phyloP scores from a whole-genome alignment of 2,888 invertebrate genomes.

The Sepioteuthis lessoniana region DNA sequence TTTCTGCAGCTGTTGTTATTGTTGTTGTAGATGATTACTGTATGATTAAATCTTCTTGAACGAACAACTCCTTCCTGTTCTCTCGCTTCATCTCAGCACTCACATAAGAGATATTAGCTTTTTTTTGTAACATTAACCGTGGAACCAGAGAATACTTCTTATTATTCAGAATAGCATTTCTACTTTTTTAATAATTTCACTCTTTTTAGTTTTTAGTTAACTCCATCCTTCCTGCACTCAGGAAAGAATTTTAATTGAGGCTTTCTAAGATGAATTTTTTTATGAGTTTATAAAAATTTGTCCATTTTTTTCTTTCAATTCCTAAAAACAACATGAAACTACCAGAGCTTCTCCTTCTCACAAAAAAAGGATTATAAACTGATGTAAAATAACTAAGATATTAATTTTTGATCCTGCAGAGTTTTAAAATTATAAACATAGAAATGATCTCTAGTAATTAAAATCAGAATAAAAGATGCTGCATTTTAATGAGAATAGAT shows the following conservation, averaged over 20 bases:
- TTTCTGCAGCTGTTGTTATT: neutral
- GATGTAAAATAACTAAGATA: neutral
- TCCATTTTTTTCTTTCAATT: neutral
- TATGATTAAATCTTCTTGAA: slow-evolving; percentile 33
- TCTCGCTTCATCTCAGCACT: neutral
- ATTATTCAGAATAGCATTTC: neutral
- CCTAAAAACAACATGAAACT: neutral
- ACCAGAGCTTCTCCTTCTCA: neutral
- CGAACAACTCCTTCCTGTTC: slow-evolving; percentile 8
- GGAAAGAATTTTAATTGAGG: neutral
- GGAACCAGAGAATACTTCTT: neutral
- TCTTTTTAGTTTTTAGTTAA: neutral
- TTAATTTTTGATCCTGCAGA: neutral
- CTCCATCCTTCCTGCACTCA: neutral
- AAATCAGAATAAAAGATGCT: neutral
- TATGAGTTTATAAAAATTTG: neutral
- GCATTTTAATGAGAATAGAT: neutral
- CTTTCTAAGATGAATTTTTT: neutral
- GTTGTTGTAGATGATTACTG: neutral
- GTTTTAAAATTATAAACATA: neutral
- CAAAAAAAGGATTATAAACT: neutral
- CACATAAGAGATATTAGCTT: neutral
- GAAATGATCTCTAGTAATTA: neutral
- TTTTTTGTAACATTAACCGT: neutral
- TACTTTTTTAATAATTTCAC: neutral